Percentiles rank a stretch among this genome's conserved stretches.
These are phyloP conservation scores for Archegozetes longisetosus DNA, from an alignment of 1,140 invertebrate species.

Conservation along the genomic window DNA sequence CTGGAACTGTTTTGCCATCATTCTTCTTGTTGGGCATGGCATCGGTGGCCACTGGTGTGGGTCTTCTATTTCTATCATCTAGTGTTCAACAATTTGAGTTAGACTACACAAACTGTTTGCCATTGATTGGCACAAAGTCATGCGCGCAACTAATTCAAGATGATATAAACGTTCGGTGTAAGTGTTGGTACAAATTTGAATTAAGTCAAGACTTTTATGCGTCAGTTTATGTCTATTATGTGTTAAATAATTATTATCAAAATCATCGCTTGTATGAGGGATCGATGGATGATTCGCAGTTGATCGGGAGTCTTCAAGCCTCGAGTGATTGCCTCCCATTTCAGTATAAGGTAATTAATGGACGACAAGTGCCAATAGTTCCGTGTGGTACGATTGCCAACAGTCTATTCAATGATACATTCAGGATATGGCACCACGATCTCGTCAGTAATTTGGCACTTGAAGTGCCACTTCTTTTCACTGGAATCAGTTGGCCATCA, in stretches of 20 bases:
- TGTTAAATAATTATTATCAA: conserved; percentile 92
- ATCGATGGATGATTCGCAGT: conserved; percentile 85
- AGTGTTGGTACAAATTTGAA: conserved; percentile 13
- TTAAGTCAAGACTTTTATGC: not conserved
- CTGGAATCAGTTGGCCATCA: conserved; percentile 88
- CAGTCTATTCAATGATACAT: conserved; percentile 81
- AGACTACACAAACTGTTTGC: conserved; percentile 16
- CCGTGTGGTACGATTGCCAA: conserved; percentile 98
- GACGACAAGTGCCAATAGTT: conserved; percentile 44
- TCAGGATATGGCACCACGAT: conserved; percentile 1
- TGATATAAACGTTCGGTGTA: not conserved
- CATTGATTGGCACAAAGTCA: conserved; percentile 5
- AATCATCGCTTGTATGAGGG: conserved; percentile 97
- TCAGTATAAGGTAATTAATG: conserved; percentile 17
- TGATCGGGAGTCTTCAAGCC: conserved; percentile 44
- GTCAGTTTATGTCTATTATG: conserved; percentile 94
- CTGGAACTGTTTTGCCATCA: conserved; percentile 85
- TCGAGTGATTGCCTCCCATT: conserved; percentile 27
- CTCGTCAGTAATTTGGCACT: not conserved
- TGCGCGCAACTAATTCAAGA: conserved; percentile 17
- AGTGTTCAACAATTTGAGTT: conserved; percentile 4
- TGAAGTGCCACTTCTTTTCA: conserved; percentile 39
- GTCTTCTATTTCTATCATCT: conserved; percentile 73
- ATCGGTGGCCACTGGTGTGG: conserved; percentile 90
- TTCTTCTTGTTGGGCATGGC: conserved; percentile 93